Evolutionary conservation across 1,140 invertebrate genomes (phyloP).

Genomic region (Drosophila kepulauana): DNA sequence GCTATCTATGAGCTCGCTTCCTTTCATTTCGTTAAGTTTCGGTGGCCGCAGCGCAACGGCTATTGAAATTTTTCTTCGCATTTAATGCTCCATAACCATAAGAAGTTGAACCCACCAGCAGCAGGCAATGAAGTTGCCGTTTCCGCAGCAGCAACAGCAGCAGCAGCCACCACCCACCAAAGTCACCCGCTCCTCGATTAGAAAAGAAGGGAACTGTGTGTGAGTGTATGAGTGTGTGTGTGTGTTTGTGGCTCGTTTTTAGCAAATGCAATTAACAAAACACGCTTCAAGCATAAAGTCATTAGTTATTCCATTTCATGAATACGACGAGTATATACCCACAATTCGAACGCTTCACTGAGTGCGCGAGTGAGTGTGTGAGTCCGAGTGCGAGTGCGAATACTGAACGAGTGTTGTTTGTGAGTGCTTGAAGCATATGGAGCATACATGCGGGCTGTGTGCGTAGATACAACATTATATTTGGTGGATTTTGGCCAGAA

Average conservation of each 20-base stretch:
- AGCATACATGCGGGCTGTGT: slow-evolving; percentile 40
- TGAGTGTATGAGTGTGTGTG: too few relatives aligned
- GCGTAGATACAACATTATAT: slow-evolving; percentile 68
- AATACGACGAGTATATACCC: slow-evolving; percentile 60
- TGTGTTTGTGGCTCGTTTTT: slow-evolving; percentile 53
- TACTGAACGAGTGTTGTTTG: slow-evolving; percentile 35
- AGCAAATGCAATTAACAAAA: slow-evolving; percentile 83
- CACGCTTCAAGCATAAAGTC: slow-evolving; percentile 82
- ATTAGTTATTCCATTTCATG: slow-evolving; percentile 83
- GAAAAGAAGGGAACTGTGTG: too few relatives aligned
- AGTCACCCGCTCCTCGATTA: too few relatives aligned
- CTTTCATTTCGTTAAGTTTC: slow-evolving; percentile 80
- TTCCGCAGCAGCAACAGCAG: not conserved
- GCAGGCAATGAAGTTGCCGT: slow-evolving; percentile 38
- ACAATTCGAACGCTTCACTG: slow-evolving; percentile 70
- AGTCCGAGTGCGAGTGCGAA: slow-evolving; percentile 26
- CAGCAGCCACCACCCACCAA: not conserved
- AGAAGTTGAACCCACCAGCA: slow-evolving; percentile 32
- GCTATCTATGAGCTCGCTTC: slow-evolving; percentile 49
- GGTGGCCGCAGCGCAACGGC: slow-evolving; percentile 73
- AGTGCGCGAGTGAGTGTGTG: slow-evolving; percentile 45
- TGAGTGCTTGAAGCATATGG: slow-evolving; percentile 69
- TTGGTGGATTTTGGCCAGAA: slow-evolving; percentile 67
- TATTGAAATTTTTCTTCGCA: slow-evolving; percentile 68
- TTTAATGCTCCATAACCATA: slow-evolving; percentile 69